These are phyloP conservation scores for Noctua janthina DNA, from an alignment of 2,888 invertebrate species.

Conservation along the genomic window DNA sequence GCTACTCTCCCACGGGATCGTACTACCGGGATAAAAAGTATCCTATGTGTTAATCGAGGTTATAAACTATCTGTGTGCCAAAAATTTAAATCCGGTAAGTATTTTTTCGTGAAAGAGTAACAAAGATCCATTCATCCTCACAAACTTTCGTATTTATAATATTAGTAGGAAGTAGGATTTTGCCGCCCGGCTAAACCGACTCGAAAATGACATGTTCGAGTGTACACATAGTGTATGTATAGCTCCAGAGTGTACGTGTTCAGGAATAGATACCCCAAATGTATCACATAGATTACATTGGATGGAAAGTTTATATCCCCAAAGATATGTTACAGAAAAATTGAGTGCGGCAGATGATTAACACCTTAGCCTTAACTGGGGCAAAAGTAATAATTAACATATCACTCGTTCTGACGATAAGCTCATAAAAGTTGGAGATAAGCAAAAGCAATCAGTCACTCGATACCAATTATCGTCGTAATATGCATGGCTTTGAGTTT, in stretches of 20 bases:
- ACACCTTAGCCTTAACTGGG: constrained; percentile 3
- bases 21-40: too few relatives aligned
- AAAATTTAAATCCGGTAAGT: too few relatives aligned
- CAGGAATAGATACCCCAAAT: constrained; percentile 42
- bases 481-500: constrained; percentile 13
- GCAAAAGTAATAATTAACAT: constrained; percentile 53
- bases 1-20: too few relatives aligned
- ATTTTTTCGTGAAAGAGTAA: too few relatives aligned
- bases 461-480: constrained; percentile 34
- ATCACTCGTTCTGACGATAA: constrained; percentile 18
- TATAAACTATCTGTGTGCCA: too few relatives aligned
- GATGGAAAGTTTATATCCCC: constrained; percentile 44
- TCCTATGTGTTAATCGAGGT: too few relatives aligned
- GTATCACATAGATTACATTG: constrained; percentile 36
- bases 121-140: too few relatives aligned
- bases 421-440: constrained; percentile 26
- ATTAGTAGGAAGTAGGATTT: background rate
- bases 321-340: constrained; percentile 24
- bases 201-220: background rate
- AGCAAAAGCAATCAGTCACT: constrained; percentile 39
- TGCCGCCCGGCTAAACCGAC: background rate
- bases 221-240: background rate
- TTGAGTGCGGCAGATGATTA: constrained; percentile 5
- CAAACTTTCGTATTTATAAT: too few relatives aligned
- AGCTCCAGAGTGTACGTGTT: constrained; percentile 13